Percentiles rank a stretch among this genome's conserved stretches.
phyloP scores from a whole-genome alignment of 2,113 vertebrate species.

The Colossoma macropomum region DNA sequence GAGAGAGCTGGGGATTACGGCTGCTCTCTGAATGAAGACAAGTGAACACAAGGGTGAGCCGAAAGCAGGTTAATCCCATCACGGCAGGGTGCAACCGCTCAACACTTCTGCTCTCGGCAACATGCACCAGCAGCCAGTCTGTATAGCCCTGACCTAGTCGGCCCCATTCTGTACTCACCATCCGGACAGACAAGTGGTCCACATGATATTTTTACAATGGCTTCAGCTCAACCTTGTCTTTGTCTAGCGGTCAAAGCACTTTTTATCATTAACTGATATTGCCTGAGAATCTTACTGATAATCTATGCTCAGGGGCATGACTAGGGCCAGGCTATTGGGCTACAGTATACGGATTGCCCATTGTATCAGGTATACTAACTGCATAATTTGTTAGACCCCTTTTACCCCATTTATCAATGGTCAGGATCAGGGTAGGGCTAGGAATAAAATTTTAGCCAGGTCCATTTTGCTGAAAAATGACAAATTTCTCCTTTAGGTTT shows the following conservation, averaged over 20 bases:
- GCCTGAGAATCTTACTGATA: neutral
- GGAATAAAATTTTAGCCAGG: too few species aligned
- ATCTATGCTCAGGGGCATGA: neutral
- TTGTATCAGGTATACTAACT: too few species aligned
- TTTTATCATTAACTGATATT: neutral
- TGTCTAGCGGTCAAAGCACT: neutral
- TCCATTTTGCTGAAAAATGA: too few species aligned
- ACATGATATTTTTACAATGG: too few species aligned
- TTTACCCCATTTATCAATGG: too few species aligned
- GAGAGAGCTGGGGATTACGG: constrained; percentile 30
- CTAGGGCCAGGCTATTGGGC: too few species aligned
- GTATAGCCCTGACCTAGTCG: neutral
- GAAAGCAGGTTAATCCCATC: constrained; percentile 52
- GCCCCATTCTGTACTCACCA: too few species aligned
- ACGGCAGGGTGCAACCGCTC: neutral
- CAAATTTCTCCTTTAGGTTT: too few species aligned
- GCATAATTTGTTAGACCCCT: too few species aligned
- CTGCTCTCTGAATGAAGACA: constrained; percentile 47
- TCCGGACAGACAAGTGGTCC: neutral
- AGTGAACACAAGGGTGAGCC: constrained; percentile 16
- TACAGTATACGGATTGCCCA: too few species aligned
- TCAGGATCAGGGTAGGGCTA: too few species aligned
- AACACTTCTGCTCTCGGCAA: constrained; percentile 4
- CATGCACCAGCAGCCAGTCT: neutral
- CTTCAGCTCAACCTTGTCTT: neutral